phyloP scores from a whole-genome alignment of 2,888 invertebrate genomes.

The Morpho deidamia region DNA sequence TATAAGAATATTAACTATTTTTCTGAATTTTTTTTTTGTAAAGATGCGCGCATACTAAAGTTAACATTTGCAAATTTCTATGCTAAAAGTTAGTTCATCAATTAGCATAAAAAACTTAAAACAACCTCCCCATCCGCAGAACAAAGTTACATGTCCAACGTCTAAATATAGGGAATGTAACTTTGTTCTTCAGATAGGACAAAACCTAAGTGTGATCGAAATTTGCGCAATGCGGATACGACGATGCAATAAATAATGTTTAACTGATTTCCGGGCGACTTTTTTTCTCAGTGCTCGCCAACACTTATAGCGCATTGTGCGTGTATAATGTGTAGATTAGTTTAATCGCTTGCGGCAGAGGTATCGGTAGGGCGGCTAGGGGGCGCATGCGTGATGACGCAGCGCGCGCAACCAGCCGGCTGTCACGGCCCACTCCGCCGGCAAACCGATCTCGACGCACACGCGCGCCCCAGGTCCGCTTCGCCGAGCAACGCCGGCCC shows the following conservation, averaged over 20 bases:
- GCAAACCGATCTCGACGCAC: slow-evolving; percentile 63
- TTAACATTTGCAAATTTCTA: too few species aligned
- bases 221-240: slow-evolving; percentile 5
- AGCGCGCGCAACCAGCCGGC: slow-evolving; percentile 51
- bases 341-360: slow-evolving; percentile 38
- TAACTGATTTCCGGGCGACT: slow-evolving; percentile 1
- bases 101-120: too few species aligned
- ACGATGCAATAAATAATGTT: slow-evolving; percentile 2
- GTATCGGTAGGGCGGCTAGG: slow-evolving; percentile 9
- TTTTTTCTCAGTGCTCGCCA: slow-evolving; percentile 8
- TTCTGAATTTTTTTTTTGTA: too few species aligned
- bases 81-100: too few species aligned
- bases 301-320: slow-evolving; percentile 21
- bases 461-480: slow-evolving; percentile 65
- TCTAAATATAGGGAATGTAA: too few species aligned
- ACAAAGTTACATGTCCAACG: too few species aligned
- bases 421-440: slow-evolving; percentile 68
- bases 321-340: slow-evolving; percentile 35
- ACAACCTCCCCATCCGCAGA: too few species aligned
- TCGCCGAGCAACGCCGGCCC: slow-evolving; percentile 72
- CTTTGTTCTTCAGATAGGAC: too few species aligned
- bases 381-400: slow-evolving; percentile 62
- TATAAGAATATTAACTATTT: too few species aligned
- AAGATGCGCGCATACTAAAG: too few species aligned
- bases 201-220: background rate